Conservation (phyloP, 2,888 invertebrate species). For the Caenorhabditis plicata region DNA sequence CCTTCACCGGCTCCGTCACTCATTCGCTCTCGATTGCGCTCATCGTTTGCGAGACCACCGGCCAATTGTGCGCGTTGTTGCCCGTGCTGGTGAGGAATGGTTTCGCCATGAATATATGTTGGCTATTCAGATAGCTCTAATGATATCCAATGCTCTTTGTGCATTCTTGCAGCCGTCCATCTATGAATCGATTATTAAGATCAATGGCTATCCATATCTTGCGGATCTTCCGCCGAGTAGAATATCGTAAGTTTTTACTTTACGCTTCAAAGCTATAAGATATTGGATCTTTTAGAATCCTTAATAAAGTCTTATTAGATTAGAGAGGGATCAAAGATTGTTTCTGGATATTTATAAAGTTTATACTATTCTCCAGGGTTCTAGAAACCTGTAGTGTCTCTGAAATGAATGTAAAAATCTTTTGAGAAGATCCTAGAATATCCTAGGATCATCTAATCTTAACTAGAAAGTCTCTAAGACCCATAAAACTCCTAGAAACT, state of each 20-base stretch:
- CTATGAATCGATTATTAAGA: conserved; percentile 94
- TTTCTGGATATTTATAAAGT: too few species aligned
- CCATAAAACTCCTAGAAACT: too few species aligned
- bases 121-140: conserved; percentile 82
- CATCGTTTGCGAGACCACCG: conserved; percentile 96
- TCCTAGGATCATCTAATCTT: too few species aligned
- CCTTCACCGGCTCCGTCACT: conserved; percentile 92
- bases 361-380: too few species aligned
- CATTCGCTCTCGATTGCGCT: conserved; percentile 96
- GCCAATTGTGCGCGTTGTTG: conserved; percentile 93
- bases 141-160: conserved; percentile 90
- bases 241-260: conserved; percentile 26
- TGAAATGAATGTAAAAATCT: too few species aligned
- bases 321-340: too few species aligned
- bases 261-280: too few species aligned
- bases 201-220: conserved; percentile 91
- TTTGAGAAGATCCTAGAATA: too few species aligned
- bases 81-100: conserved; percentile 83
- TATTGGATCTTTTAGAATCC: too few species aligned
- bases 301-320: too few species aligned
- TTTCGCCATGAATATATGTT: neutral
- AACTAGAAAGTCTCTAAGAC: too few species aligned
- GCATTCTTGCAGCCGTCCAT: conserved; percentile 91
- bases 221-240: conserved; percentile 74
- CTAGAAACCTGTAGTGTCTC: too few species aligned